Evolutionary conservation across 2,888 invertebrate species (phyloP).

Genomic region (Marronus borbonicus): DNA sequence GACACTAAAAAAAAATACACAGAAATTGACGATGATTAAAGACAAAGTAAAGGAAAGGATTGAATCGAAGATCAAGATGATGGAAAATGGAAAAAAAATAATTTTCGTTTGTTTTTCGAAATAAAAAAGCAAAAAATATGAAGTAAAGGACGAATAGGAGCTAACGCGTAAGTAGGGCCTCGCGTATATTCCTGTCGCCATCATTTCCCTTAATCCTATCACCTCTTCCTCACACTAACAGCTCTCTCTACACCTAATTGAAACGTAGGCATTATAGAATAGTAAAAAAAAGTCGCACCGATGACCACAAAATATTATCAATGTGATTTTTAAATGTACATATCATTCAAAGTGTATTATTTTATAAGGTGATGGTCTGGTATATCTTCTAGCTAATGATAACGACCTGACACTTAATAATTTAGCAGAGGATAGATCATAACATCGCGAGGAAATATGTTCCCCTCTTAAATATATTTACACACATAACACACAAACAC

Average conservation of each 20-base stretch:
- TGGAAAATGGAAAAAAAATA: not conserved
- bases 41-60: not conserved
- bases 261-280: slow-evolving; percentile 26
- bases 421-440: slow-evolving; percentile 56
- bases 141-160: slow-evolving; percentile 41
- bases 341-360: slow-evolving; percentile 58
- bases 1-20: not conserved
- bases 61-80: not conserved
- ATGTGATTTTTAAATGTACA: slow-evolving; percentile 67
- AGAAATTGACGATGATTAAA: not conserved
- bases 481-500: not conserved
- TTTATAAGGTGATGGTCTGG: slow-evolving; percentile 33
- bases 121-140: not conserved
- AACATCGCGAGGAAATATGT: slow-evolving; percentile 35
- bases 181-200: slow-evolving; percentile 35
- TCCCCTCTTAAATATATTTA: not conserved
- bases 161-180: slow-evolving; percentile 48
- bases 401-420: slow-evolving; percentile 69
- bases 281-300: not conserved
- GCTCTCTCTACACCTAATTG: not conserved
- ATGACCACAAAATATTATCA: slow-evolving; percentile 54
- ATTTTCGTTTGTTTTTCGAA: slow-evolving; percentile 28
- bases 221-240: not conserved
- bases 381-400: slow-evolving; percentile 58
- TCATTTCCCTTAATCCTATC: not conserved